phyloP scores from a whole-genome alignment of 2,113 vertebrate species.

The Engraulis encrasicolus region DNA sequence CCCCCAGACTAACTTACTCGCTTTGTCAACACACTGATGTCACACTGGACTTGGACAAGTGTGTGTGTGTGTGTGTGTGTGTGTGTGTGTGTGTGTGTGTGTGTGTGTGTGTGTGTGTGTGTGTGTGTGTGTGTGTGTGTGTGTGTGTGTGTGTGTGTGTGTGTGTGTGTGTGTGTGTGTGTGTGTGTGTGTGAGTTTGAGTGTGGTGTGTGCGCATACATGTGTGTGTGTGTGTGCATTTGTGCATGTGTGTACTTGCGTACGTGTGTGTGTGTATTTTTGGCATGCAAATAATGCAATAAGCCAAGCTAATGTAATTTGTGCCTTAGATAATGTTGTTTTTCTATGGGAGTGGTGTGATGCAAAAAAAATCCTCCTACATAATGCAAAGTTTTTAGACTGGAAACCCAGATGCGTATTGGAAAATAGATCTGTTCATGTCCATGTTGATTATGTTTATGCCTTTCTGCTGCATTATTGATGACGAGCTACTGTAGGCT shows the following conservation, averaged over 20 bases:
- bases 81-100: too few relatives aligned
- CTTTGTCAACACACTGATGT: constrained; percentile 4
- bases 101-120: too few relatives aligned
- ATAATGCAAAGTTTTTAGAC: not conserved
- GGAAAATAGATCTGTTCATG: not conserved
- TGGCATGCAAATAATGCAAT: not conserved
- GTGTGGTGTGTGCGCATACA: too few relatives aligned
- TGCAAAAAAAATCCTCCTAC: not conserved
- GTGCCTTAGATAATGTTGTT: too few relatives aligned
- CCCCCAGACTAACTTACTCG: not conserved
- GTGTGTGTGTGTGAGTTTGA: too few relatives aligned
- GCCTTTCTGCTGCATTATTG: not conserved
- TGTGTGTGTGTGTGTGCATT: too few relatives aligned
- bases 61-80: not conserved
- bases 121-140: too few relatives aligned
- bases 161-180: too few relatives aligned
- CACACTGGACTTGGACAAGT: not conserved
- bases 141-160: too few relatives aligned
- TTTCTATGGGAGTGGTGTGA: too few relatives aligned
- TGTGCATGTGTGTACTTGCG: too few relatives aligned
- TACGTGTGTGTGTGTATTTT: not conserved
- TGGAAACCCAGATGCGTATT: not conserved
- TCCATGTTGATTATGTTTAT: not conserved
- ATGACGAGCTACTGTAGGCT: not conserved
- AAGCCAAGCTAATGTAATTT: too few relatives aligned